Percentiles rank a stretch among this genome's conserved stretches.
phyloP scores from a whole-genome alignment of 2,113 vertebrate genomes.

The Felis chaus region DNA sequence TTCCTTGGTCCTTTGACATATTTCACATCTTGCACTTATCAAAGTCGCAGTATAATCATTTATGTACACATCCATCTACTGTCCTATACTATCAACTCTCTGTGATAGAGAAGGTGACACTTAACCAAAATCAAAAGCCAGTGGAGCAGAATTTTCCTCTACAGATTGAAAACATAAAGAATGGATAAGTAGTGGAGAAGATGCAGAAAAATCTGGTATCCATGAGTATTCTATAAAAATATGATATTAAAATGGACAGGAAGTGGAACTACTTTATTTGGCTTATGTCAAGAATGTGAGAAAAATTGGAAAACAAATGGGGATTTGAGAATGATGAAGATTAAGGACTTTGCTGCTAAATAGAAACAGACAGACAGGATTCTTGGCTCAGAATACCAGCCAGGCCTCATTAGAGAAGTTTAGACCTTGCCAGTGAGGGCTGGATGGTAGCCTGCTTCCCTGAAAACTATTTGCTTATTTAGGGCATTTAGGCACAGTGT shows the following conservation, averaged over 20 bases:
- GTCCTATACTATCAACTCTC: background rate
- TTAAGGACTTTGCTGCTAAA: conserved; percentile 63
- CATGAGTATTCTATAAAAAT: conserved; percentile 56
- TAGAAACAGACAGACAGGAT: conserved; percentile 64
- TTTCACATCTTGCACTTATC: conserved; percentile 5
- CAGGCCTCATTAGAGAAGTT: conserved; percentile 51
- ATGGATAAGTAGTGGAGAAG: background rate
- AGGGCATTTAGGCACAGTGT: background rate
- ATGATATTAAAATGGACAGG: conserved; percentile 67
- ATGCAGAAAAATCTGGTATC: conserved; percentile 54
- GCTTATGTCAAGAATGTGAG: conserved; percentile 62
- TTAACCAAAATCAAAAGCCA: conserved; percentile 30
- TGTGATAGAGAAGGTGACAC: background rate
- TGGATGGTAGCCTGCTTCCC: conserved; percentile 45
- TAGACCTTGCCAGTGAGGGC: conserved; percentile 38
- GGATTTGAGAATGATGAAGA: conserved; percentile 57
- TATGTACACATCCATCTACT: background rate
- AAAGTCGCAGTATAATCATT: background rate
- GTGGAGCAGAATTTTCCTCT: background rate
- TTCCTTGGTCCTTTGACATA: background rate
- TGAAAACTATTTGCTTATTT: conserved; percentile 68
- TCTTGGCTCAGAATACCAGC: conserved; percentile 51
- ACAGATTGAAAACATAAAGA: conserved; percentile 52
- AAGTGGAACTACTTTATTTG: conserved; percentile 78
- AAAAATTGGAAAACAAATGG: conserved; percentile 64